Evolutionary conservation across 2,888 invertebrate genomes (phyloP).

Genomic region (Pinctada fucata): DNA sequence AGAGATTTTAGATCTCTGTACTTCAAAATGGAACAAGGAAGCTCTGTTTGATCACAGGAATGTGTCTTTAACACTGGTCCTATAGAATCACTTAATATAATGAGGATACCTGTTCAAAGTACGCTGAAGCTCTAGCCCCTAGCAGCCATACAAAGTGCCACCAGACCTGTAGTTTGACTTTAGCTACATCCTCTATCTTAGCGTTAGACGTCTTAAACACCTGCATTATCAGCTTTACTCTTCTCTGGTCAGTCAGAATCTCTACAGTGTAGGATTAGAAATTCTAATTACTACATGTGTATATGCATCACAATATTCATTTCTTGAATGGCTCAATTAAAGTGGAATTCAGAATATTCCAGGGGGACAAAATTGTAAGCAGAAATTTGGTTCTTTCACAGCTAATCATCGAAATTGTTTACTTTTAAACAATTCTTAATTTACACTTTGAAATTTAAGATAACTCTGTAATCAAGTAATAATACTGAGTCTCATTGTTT

Average conservation of each 20-base stretch:
- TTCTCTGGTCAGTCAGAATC: conserved; percentile 65
- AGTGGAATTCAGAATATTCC: too few relatives aligned
- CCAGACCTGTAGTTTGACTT: conserved; percentile 69
- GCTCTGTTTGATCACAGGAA: too few relatives aligned
- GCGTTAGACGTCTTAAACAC: conserved; percentile 71
- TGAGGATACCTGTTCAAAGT: conserved; percentile 69
- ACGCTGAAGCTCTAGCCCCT: conserved; percentile 56
- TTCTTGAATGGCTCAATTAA: not conserved
- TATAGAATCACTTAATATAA: not conserved
- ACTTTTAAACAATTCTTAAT: too few relatives aligned
- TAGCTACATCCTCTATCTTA: conserved; percentile 67
- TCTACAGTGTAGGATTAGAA: conserved; percentile 54
- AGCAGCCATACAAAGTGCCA: conserved; percentile 71
- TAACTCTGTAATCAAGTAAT: too few relatives aligned
- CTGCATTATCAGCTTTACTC: conserved; percentile 73
- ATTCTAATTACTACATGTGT: not conserved
- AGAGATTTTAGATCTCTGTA: too few relatives aligned
- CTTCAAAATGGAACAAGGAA: too few relatives aligned
- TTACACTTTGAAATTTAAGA: too few relatives aligned
- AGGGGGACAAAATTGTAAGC: too few relatives aligned
- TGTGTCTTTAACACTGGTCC: too few relatives aligned
- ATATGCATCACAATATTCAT: not conserved
- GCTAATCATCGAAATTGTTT: too few relatives aligned
- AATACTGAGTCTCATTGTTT: too few relatives aligned
- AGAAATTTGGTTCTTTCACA: too few relatives aligned